Evolutionary conservation across 1,140 invertebrate genomes (phyloP).

Genomic region (Ridgeia piscesae): DNA sequence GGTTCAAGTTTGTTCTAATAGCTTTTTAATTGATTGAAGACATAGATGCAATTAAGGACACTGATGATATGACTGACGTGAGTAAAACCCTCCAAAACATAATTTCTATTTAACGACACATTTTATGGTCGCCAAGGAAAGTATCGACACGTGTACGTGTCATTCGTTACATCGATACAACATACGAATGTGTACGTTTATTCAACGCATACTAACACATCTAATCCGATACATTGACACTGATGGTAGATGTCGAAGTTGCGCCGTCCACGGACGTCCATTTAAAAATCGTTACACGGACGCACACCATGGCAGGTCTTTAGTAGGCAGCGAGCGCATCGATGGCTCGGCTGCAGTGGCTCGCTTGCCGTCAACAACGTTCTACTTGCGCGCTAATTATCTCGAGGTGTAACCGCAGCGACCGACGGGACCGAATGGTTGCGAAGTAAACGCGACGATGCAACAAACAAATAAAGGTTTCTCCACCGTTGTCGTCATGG

Average conservation of each 20-base stretch:
- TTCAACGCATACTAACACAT: neutral
- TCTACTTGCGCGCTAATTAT: neutral
- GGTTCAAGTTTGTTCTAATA: too few relatives aligned
- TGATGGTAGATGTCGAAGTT: neutral
- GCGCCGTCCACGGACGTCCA: neutral
- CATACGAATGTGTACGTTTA: neutral
- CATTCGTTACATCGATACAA: too few relatives aligned
- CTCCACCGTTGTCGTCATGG: neutral
- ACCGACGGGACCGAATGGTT: neutral
- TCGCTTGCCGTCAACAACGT: neutral
- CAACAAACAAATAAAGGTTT: neutral
- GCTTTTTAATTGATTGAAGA: too few relatives aligned
- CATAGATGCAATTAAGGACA: too few relatives aligned
- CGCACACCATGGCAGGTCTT: neutral
- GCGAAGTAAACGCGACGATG: neutral
- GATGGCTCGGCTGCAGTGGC: neutral
- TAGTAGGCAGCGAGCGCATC: neutral
- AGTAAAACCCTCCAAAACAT: neutral
- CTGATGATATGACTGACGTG: neutral
- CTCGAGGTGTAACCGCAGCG: neutral
- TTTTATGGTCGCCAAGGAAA: neutral
- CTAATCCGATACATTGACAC: neutral
- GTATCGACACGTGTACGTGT: neutral
- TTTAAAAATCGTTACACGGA: neutral
- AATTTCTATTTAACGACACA: neutral